Percentiles rank a stretch among this genome's conserved stretches.
Evolutionary conservation across 2,888 invertebrate genomes (phyloP).

Genomic region (Drosophila yooni): DNA sequence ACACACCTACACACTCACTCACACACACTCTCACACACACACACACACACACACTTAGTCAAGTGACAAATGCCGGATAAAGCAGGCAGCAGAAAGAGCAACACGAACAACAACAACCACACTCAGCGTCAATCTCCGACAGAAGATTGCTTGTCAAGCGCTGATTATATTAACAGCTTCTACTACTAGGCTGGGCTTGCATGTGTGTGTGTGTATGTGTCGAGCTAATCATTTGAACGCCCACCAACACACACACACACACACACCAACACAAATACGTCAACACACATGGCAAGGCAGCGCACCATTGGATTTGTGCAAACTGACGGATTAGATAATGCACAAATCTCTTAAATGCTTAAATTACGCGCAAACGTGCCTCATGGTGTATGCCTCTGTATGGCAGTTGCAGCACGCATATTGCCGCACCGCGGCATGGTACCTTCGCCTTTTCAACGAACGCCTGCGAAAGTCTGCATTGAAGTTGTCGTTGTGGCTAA

Average conservation of each 20-base stretch:
- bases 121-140: slow-evolving; percentile 64
- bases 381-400: slow-evolving; percentile 23
- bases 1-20: slow-evolving; percentile 12
- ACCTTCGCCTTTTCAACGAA: slow-evolving; percentile 31
- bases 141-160: slow-evolving; percentile 73
- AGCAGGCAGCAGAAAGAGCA: slow-evolving; percentile 46
- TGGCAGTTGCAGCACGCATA: slow-evolving; percentile 30
- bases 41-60: slow-evolving; percentile 13
- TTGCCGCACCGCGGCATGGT: slow-evolving; percentile 48
- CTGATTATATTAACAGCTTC: slow-evolving; percentile 72
- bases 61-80: slow-evolving; percentile 68
- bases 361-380: slow-evolving; percentile 25
- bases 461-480: slow-evolving; percentile 40
- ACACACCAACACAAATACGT: neutral
- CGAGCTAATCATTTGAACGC: slow-evolving; percentile 42
- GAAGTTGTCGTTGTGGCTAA: slow-evolving; percentile 51
- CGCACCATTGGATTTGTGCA: slow-evolving; percentile 26
- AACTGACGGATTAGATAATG: slow-evolving; percentile 45
- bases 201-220: neutral
- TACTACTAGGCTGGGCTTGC: neutral
- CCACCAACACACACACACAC: neutral
- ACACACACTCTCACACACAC: slow-evolving; percentile 1
- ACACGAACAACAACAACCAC: slow-evolving; percentile 17
- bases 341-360: slow-evolving; percentile 55
- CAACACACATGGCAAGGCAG: slow-evolving; percentile 9